Base-by-base conservation (phyloP, 1,140 invertebrate genomes). In the Caenorhabditis inopinata region DNA sequence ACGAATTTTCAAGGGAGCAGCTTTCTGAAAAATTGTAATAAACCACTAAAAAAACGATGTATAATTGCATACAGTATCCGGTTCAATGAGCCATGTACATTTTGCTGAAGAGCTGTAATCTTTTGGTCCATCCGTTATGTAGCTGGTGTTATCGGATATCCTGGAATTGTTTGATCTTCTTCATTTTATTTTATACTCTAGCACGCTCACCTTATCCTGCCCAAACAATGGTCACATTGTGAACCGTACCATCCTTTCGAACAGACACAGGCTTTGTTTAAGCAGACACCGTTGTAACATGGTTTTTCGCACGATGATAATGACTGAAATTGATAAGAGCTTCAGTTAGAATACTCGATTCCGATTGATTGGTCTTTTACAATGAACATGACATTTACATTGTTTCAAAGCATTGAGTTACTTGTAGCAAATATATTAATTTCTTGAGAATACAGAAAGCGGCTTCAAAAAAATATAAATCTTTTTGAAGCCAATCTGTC, bases 31-130 rank as follows among this genome's bases (percentile, higher is more conserved):
- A 38, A 73, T 42, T n/a, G 16, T n/a, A 38, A 62, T 68, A 7
- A 11, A n/a, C n/a, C n/a, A n/a, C 6, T n/a, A 23, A n/a, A 27
- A 45, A 7, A 47, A 47, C 35, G 1, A 42, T 23, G 16, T 27
- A 5, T 47, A 21, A 38, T n/a, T 27, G 11, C 47, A 12, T 25
- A 78, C 76, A 35, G 45, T 68, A 35, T 81, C 78, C 53, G 73
- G 80, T 58, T 88, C 85, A 48, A 88, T 84, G 48, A 88, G 78
- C 87, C 87, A 88, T 27, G 86, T 85, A 77, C 87, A 88, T 48
- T 81, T 83, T 7, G 87, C 74, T 2, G 80, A 83, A 16, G 86
- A 80, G 23, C 76, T 84, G 74, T 88, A 89, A 58, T 84, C 84
- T 0, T 73, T 21, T 12, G 85, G 82, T 3, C 87, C 85, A 75